Conservation (phyloP, 2,113 vertebrate genomes). For the Pleuronectes platessa region DNA sequence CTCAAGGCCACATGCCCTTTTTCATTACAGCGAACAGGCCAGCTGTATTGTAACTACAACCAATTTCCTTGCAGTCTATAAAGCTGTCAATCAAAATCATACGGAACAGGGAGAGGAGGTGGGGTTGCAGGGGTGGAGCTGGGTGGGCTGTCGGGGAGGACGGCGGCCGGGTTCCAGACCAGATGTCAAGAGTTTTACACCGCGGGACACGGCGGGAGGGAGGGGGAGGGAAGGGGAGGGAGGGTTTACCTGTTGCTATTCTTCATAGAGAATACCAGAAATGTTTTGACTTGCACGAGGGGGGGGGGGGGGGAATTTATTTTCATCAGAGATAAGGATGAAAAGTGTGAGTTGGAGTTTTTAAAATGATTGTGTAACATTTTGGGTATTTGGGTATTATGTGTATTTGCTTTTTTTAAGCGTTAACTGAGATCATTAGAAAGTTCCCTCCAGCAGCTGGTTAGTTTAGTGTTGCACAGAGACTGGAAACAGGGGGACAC, state of each 20-base stretch:
- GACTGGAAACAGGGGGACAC: no score
- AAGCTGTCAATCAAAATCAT: slow-evolving; percentile 87
- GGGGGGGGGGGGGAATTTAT: not conserved
- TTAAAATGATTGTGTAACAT: not conserved
- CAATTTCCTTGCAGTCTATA: slow-evolving; percentile 88
- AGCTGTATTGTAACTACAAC: slow-evolving; percentile 87
- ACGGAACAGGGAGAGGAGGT: slow-evolving; percentile 69
- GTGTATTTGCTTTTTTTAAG: not conserved
- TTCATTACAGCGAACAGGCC: slow-evolving; percentile 83
- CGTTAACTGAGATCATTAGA: not conserved
- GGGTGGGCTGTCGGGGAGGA: slow-evolving; percentile 63
- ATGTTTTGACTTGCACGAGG: slow-evolving; percentile 10
- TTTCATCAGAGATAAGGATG: no score
- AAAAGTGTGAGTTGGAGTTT: no score
- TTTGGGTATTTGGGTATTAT: not conserved
- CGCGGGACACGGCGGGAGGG: slow-evolving; percentile 29
- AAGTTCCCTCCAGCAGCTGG: no score
- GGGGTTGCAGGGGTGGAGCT: slow-evolving; percentile 54
- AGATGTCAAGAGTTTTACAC: slow-evolving; percentile 79
- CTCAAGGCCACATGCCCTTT: slow-evolving; percentile 82
- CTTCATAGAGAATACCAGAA: slow-evolving; percentile 9
- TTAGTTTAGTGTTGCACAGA: no score
- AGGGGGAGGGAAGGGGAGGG: not conserved
- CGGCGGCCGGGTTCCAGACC: slow-evolving; percentile 62
- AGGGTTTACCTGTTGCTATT: slow-evolving; percentile 44